Conservation (phyloP, 2,113 vertebrate species). For the Syngnathus scovelli region DNA sequence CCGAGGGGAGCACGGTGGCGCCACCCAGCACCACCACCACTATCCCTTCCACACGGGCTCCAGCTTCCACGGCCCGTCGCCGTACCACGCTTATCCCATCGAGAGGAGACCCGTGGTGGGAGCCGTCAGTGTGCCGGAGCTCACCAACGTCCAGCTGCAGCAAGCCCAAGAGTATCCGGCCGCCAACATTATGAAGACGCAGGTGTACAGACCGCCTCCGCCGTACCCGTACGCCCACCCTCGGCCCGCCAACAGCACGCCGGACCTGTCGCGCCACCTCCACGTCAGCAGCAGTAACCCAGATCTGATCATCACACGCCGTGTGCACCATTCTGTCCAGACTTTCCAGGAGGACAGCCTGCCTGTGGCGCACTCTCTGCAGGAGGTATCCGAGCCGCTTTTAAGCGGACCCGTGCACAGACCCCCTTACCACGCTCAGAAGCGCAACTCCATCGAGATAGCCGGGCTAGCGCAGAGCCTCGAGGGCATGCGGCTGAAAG, state of each 20-base stretch:
- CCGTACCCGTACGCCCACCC: conserved; percentile 83
- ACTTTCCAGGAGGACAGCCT: conserved; percentile 97
- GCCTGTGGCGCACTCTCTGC: conserved; percentile 92
- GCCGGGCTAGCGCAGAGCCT: conserved; percentile 82
- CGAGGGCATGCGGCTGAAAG: conserved; percentile 85
- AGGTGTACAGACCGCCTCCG: conserved; percentile 90
- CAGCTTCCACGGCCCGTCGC: conserved; percentile 88
- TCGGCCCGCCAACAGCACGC: conserved; percentile 92
- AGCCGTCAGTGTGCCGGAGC: conserved; percentile 90
- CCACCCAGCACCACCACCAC: conserved; percentile 65
- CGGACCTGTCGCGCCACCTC: conserved; percentile 89
- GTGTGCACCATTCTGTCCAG: conserved; percentile 96
- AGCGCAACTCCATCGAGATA: conserved; percentile 92
- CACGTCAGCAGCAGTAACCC: conserved; percentile 95
- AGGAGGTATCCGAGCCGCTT: conserved; percentile 93
- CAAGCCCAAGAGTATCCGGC: conserved; percentile 92
- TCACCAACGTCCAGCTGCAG: conserved; percentile 92
- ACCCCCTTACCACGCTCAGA: conserved; percentile 73
- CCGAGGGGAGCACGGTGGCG: conserved; percentile 80
- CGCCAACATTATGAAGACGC: conserved; percentile 90
- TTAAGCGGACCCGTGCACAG: conserved; percentile 71
- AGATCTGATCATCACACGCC: conserved; percentile 88
- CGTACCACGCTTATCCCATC: conserved; percentile 83
- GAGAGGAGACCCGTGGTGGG: conserved; percentile 87
- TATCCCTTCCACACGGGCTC: conserved; percentile 85